Evolutionary conservation across 1,140 invertebrate genomes (phyloP).

Genomic region (Mizuhopecten yessoensis): DNA sequence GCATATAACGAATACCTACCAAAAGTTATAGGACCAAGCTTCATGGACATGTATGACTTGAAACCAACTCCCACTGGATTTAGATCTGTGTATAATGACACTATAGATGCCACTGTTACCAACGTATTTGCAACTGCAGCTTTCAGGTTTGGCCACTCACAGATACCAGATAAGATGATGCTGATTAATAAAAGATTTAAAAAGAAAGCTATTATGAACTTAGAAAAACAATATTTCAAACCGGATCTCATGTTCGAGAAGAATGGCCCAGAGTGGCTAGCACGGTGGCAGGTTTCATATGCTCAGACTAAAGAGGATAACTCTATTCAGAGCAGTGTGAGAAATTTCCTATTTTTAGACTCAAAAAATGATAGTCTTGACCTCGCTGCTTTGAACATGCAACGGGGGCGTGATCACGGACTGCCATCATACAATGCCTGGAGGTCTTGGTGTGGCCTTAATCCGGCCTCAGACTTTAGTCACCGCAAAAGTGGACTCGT

Average conservation of each 20-base stretch:
- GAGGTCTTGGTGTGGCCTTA: slow-evolving; percentile 62
- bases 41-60: background rate
- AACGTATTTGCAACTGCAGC: slow-evolving; percentile 98
- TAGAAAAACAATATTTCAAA: background rate
- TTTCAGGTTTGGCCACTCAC: slow-evolving; percentile 95
- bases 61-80: slow-evolving; percentile 84
- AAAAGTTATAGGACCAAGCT: background rate
- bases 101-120: slow-evolving; percentile 92
- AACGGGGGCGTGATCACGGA: slow-evolving; percentile 94
- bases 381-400: slow-evolving; percentile 92
- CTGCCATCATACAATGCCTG: slow-evolving; percentile 88
- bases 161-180: slow-evolving; percentile 15
- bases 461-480: slow-evolving; percentile 51
- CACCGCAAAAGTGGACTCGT: slow-evolving; percentile 55
- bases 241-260: background rate
- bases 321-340: background rate
- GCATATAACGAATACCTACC: slow-evolving; percentile 90
- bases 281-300: background rate
- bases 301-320: background rate
- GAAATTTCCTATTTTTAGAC: slow-evolving; percentile 33
- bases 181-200: background rate
- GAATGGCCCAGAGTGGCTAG: background rate
- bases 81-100: slow-evolving; percentile 91
- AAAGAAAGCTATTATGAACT: background rate
- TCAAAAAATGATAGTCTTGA: slow-evolving; percentile 84